Percentiles rank a stretch among this genome's conserved stretches.
phyloP scores from a whole-genome alignment of 1,140 invertebrate genomes.

The Drosophila ogumai region DNA sequence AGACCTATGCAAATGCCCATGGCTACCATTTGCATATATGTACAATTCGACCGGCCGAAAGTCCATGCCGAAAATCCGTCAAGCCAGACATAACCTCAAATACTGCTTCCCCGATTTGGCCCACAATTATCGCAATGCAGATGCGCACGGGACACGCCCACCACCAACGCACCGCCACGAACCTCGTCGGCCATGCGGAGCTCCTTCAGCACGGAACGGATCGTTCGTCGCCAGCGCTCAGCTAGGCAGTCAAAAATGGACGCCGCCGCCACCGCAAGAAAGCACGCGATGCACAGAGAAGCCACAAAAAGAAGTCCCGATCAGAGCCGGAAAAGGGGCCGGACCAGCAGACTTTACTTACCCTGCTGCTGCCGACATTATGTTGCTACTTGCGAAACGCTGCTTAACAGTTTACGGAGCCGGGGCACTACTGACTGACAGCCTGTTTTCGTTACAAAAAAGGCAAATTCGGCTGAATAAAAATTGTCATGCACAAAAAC shows the following conservation, averaged over 20 bases:
- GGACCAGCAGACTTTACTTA: slow-evolving; percentile 40
- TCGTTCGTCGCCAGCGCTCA: neutral
- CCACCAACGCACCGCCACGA: neutral
- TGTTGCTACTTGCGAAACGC: slow-evolving; percentile 41
- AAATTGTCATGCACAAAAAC: slow-evolving; percentile 39
- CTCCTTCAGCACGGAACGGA: neutral
- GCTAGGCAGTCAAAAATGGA: slow-evolving; percentile 57
- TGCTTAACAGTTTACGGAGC: slow-evolving; percentile 22
- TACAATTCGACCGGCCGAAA: slow-evolving; percentile 19
- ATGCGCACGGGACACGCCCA: slow-evolving; percentile 71
- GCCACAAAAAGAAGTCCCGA: slow-evolving; percentile 68
- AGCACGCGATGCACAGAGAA: slow-evolving; percentile 77
- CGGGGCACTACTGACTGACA: slow-evolving; percentile 43
- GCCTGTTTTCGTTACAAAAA: slow-evolving; percentile 56
- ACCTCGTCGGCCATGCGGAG: neutral
- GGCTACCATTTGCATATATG: slow-evolving; percentile 46
- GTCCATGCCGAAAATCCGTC: slow-evolving; percentile 52
- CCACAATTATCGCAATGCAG: slow-evolving; percentile 61
- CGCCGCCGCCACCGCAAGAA: slow-evolving; percentile 52
- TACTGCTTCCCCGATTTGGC: slow-evolving; percentile 17
- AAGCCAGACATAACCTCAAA: slow-evolving; percentile 75
- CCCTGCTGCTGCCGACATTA: slow-evolving; percentile 67
- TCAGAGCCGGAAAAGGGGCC: neutral
- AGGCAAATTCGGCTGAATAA: slow-evolving; percentile 57
- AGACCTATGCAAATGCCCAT: slow-evolving; percentile 22